Base-by-base conservation (phyloP, 2,113 vertebrate genomes). In the Acanthochromis polyacanthus region DNA sequence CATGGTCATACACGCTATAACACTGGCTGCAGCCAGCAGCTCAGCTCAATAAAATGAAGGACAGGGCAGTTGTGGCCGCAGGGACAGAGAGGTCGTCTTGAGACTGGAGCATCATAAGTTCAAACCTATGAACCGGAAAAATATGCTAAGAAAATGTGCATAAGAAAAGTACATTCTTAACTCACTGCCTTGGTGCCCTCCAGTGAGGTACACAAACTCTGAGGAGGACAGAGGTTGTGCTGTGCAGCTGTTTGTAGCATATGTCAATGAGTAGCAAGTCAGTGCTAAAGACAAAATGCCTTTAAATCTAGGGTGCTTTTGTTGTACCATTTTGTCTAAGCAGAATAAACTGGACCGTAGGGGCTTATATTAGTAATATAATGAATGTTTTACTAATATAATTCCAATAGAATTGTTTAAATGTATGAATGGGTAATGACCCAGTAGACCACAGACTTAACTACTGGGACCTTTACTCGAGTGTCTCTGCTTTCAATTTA, bases 1-100 rank as follows among this genome's bases (percentile, higher is more conserved):
- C 75, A 71, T 52, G 40, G 64, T 60, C 71, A 62, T 51, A 55
- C 40, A 15, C 50, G 28, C 56, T 38, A 36, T 40, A 50, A 70
- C 28, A 40, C 32, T 25, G 67, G 62, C 65, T 0, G 43, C 51
- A 58, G 67, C 70, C 73, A 78, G 61, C 10, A 67, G 80, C 52
- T 85, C 46, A 71, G 10, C 45, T 46, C 55, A 50, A 38, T 55
- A 12, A 62, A 61, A 69, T 75, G 43, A 69, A 71, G 58, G 70
- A 46, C 64, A 17, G 68, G 32, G 53, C 60, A 45, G 64, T 2
- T 0, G 40, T 30, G n/a, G 63, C 46, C 60, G 51, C 4, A 19
- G 73, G 40, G 45, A 68, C 20, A 83, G 22, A 64, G 52, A 32
- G 36, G 8, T 15, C 6, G 9, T 55, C 14, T 62, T 9, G 1